These are phyloP conservation scores for Lamprologus callipterus DNA, from an alignment of 2,113 vertebrate species.

Conservation along the genomic window DNA sequence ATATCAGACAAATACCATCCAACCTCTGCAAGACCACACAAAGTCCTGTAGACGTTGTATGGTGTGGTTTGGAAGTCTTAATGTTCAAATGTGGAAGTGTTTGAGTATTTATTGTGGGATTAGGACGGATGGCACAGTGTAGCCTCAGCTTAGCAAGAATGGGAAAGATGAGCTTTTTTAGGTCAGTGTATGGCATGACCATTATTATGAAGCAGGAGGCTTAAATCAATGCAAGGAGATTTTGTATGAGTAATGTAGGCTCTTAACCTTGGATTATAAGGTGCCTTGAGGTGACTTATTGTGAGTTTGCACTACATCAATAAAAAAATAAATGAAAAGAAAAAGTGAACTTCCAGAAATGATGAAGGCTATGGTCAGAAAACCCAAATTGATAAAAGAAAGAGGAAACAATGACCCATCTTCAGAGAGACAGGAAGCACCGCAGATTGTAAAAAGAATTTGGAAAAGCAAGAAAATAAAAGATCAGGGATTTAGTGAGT, in stretches of 20 bases:
- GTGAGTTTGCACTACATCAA: neutral
- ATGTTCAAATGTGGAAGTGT: neutral
- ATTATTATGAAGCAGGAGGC: neutral
- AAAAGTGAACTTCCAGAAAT: neutral
- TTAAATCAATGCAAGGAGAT: neutral
- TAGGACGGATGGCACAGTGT: neutral
- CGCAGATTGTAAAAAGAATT: neutral
- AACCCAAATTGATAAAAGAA: neutral
- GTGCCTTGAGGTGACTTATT: neutral
- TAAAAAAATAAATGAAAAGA: neutral
- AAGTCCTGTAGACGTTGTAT: neutral
- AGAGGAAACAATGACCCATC: neutral
- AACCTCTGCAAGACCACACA: neutral
- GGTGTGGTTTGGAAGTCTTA: neutral
- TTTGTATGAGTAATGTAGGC: neutral
- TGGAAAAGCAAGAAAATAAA: neutral
- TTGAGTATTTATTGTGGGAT: neutral
- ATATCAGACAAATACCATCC: neutral
- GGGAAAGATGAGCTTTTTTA: neutral
- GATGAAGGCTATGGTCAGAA: neutral
- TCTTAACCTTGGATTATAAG: neutral
- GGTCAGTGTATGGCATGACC: neutral
- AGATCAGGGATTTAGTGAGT: neutral
- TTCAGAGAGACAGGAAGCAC: neutral
- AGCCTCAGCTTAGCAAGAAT: neutral